Base-by-base conservation (phyloP, 2,888 invertebrate genomes). In the Hemaris fuciformis region DNA sequence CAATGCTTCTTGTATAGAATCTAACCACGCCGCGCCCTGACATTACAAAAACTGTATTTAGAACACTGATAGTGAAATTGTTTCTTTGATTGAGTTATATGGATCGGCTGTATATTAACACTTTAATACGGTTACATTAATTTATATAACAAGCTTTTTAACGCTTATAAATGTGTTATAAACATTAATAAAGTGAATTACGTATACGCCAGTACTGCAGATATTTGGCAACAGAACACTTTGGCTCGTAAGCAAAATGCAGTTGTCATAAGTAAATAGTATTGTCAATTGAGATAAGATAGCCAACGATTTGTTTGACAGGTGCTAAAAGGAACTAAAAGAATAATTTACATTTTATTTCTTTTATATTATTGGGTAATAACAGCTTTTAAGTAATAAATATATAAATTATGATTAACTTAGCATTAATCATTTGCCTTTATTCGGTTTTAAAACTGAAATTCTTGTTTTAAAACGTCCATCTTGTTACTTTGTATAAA, bases 71-170 rank as follows among this genome's bases (percentile, higher is more conserved):
- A 60, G 64, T 64, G 67, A 70, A 62, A 73, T 69, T 69, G 67
- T 69, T 53, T 53, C 27, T 72, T 66, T 67, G 69, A 74, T 75
- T 75, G 70, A 72, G 67, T 73, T 70, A 66, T 67, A 74, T 73
- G 62, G 62, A 61, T 66, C 68, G 74, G 71, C 73, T 69, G 64
- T 70, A 71, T 57, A 63, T 61, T 72, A 66, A 58, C 63, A 64
- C 67, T 68, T 71, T 76, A 71, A 73, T 70, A 71, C 63, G 62
- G 66, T 70, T 71, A 69, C 59, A 64, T 62, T 62, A 60, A 53
- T 53, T 53, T 10, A 53, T 31, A 53, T 15, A 53, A 64, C 67
- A 61, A 60, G 62, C 46, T 20, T 31, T 53, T 53, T 20, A 31
- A 53, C 53, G 18, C 3, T 15, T 8, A 18, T 10, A 53, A 27